A percentile compares a stretch with the other conserved stretches of the same genome.
Conservation (phyloP, 2,888 invertebrate species). For the Dynastes hyllus region DNA sequence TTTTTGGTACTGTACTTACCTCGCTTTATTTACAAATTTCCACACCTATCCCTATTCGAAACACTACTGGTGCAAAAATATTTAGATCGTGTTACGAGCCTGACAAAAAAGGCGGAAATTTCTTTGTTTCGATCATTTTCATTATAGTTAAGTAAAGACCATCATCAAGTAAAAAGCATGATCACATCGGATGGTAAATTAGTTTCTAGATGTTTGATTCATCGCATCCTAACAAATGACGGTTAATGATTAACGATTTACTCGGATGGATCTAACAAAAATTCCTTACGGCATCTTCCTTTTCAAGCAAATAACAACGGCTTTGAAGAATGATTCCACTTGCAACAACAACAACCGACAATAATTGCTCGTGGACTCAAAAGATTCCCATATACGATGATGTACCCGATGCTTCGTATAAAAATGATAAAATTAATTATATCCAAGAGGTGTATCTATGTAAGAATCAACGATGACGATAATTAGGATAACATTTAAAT, state of each 20-base stretch:
- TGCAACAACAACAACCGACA: neutral
- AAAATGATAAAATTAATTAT: conserved; percentile 12
- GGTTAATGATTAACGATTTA: conserved; percentile 18
- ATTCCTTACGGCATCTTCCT: neutral
- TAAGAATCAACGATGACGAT: neutral
- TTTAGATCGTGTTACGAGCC: too few relatives aligned
- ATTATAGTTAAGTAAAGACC: too few relatives aligned
- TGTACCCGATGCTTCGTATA: neutral
- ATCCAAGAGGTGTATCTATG: too few relatives aligned
- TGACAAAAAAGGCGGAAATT: too few relatives aligned
- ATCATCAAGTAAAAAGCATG: too few relatives aligned
- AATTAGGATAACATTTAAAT: conserved; percentile 12
- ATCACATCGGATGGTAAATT: conserved; percentile 9
- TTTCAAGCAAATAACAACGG: neutral
- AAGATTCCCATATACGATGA: conserved; percentile 3
- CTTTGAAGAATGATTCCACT: neutral
- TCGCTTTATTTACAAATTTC: too few relatives aligned
- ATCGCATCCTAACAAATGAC: conserved; percentile 12
- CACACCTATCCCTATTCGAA: too few relatives aligned
- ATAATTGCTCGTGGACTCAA: neutral
- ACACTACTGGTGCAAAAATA: too few relatives aligned
- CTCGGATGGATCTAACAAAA: neutral
- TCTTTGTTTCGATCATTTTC: too few relatives aligned
- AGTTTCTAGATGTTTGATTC: conserved; percentile 11
- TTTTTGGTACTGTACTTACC: too few relatives aligned